Base-by-base conservation (phyloP, 2,113 vertebrate genomes). In the Apteryx mantelli region DNA sequence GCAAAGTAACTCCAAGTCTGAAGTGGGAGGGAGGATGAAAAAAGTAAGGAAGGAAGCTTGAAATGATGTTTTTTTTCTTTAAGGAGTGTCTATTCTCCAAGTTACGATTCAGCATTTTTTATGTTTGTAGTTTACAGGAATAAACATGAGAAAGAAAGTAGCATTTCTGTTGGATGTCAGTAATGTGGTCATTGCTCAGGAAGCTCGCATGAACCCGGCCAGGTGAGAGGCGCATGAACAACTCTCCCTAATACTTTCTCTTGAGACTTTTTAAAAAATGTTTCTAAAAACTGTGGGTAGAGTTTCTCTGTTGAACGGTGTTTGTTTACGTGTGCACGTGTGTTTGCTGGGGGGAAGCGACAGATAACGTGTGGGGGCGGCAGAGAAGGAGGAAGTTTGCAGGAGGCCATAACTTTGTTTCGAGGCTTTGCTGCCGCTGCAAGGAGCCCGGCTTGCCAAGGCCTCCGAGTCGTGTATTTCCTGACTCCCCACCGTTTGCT, bases 61-160 rank as follows among this genome's bases (percentile, higher is more conserved):
- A 88, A 95, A 88, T 20, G 44, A 89, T 13, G 76, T 89, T 83
- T 44, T 44, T 24, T 34, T 34, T 69, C 36, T 76, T 66, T 53
- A 48, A 38, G 42, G 64, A 65, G 46, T 73, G 96, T 79, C 89
- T 95, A 17, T 82, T 89, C 70, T 82, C 68, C 88, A 48, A 77
- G 36, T 70, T 83, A 71, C 42, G 71, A 95, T 74, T 95, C 94
- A 95, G 92, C 85, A 46, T 87, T 78, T 97, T 86, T 96, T 80
- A 50, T 84, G 82, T 95, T 91, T 95, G 95, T 83, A 94, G 87
- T 88, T 97, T 88, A 85, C 94, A 96, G 94, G 89, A 95, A 95
- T 94, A 93, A 96, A 93, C 80, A 88, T 80, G 88, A 93, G 84
- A 91, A 94, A 93, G 84, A 91, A 94, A 93, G 90, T 88, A 95